Conservation (phyloP, 2,888 invertebrate genomes). For the Hanleya hanleyi region DNA sequence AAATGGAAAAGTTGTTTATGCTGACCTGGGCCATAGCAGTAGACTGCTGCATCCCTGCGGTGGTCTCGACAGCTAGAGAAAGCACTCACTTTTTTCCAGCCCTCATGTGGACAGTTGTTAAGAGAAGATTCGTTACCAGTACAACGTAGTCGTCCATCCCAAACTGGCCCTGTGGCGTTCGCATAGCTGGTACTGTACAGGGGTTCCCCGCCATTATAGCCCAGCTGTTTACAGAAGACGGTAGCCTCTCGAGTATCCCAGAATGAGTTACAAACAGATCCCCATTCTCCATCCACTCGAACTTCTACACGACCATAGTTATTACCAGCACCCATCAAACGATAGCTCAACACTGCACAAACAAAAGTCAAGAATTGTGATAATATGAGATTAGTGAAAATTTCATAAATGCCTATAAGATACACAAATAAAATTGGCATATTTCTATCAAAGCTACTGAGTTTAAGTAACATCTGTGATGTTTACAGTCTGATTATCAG, state of each 20-base stretch:
- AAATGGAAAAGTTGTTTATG: neutral
- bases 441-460: too few species aligned
- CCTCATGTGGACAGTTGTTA: slow-evolving; percentile 60
- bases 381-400: too few species aligned
- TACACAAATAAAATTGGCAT: too few species aligned
- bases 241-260: slow-evolving; percentile 82
- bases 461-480: too few species aligned
- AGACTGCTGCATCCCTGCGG: slow-evolving; percentile 53
- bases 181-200: slow-evolving; percentile 40
- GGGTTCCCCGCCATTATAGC: slow-evolving; percentile 51
- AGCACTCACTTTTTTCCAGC: slow-evolving; percentile 45
- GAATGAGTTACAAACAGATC: slow-evolving; percentile 83
- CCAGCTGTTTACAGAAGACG: slow-evolving; percentile 73
- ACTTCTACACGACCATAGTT: slow-evolving; percentile 77
- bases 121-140: slow-evolving; percentile 49
- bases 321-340: slow-evolving; percentile 46
- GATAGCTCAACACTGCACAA: slow-evolving; percentile 49
- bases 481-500: too few species aligned
- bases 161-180: slow-evolving; percentile 53
- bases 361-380: too few species aligned
- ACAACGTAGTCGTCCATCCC: slow-evolving; percentile 58
- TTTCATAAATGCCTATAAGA: too few species aligned
- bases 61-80: slow-evolving; percentile 45
- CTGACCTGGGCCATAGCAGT: slow-evolving; percentile 61
- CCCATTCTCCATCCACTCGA: slow-evolving; percentile 81